Base-by-base conservation (phyloP, 2,888 invertebrate species). In the Drosophila peninsularis region DNA sequence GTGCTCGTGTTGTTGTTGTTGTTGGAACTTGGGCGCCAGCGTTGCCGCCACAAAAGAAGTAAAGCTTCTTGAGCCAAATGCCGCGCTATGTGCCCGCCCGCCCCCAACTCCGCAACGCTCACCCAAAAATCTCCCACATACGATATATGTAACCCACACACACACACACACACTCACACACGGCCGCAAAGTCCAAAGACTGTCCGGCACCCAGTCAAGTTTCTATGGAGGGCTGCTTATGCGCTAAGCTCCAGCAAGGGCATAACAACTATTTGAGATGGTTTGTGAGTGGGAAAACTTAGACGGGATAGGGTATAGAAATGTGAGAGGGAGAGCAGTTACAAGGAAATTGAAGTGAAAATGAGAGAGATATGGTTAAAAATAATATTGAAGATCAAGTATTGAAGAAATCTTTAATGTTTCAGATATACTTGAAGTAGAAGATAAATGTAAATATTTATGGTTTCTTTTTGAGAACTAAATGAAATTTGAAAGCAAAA, bases 21-120 rank as follows among this genome's bases (percentile, higher is more conserved):
- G 37, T 24, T 50, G 52, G 47, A 62, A 66, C 70, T 73, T 65
- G 78, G 82, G 78, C 74, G 85, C 79, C 74, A 68, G 56, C 66
- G 42, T 58, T 65, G 74, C 73, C 69, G 77, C 69, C 76, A 81
- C 87, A 88, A 89, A 86, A 86, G 90, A 88, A 90, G 77, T 87
- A 74, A 82, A 82, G 83, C 83, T 83, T 81, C 89, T 87, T 85
- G 80, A 88, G 83, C 69, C 78, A 65, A 78, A 71, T 61, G 47
- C 76, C 65, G 61, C 50, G 50, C 34, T 50, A 32, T 37, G 52
- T 37, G 36, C 41, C 64, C 68, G 37, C 24, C 45, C 52, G 5
- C 24, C 24, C 24, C 64, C 71, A 34, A 19, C 45, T 36, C 54
- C 64, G n/a, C 36, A 5, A 0, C 10, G n/a, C 24, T 17, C 34